Base-by-base conservation (phyloP, 2,888 invertebrate species). In the Taphrorychus bicolor region DNA sequence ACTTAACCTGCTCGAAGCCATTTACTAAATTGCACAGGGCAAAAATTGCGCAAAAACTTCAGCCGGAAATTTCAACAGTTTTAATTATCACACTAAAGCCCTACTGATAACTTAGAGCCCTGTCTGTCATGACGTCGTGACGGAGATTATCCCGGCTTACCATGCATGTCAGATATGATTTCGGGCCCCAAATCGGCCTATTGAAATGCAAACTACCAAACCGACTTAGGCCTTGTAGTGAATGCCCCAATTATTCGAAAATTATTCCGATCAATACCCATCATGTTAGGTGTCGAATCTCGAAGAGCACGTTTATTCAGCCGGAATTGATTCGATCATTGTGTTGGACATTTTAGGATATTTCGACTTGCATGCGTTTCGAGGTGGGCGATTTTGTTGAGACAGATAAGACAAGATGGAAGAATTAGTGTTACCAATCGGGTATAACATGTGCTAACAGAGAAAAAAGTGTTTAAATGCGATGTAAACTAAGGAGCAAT, bases 221-320 rank as follows among this genome's bases (percentile, higher is more conserved):
- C 18, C 54, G 32, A 54, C 54, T 54, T 54, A 54, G 54, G 54
- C 54, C 23, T 24, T 23, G 54, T 22, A 54, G n/a, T 32, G 54
- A 32, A 54, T 32, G 54, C 54, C 14, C 32, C 54, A 54, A 54
- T 54, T 54, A 54, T 54, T 51, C 9, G 19, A 51, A 51, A 51
- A 51, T 51, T 51, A 51, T 51, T 54, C 54, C 17, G 32, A 54
- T 54, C 54, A 32, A 54, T 54, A 54, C 23, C 54, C 54, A 54
- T 54, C 54, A 54, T 54, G 24, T 23, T 54, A 54, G 54, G 22
- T 54, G 54, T 54, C 54, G 32, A 17, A 54, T 54, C 54, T 32
- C 54, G 32, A 17, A 54, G 54, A 23, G 54, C 17, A 54, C 22
- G 54, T 54, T 54, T 54, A 54, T 54, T 54, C 54, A 54, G 32